Evolutionary conservation across 2,797 vertebrate genomes (phyloP).

Genomic region (Ptychobarbus kaznakovi): DNA sequence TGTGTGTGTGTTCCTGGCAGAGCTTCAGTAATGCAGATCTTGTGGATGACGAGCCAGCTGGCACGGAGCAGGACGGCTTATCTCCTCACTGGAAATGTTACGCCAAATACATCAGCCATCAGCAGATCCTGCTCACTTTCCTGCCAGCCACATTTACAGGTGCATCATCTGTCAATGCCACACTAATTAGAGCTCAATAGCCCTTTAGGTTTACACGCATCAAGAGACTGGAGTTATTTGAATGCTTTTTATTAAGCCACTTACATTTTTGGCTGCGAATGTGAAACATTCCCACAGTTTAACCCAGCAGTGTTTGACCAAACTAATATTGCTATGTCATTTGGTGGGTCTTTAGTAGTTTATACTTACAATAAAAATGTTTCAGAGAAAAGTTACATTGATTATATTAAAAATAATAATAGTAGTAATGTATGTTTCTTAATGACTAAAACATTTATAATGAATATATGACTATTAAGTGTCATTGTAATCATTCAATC

Average conservation of each 20-base stretch:
- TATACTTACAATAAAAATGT: not conserved
- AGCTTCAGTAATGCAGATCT: constrained; percentile 83
- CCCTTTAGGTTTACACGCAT: not conserved
- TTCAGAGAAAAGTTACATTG: no score
- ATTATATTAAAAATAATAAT: not conserved
- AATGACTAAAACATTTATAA: not conserved
- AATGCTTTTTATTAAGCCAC: not conserved
- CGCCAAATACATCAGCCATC: constrained; percentile 85
- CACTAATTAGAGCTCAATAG: not conserved
- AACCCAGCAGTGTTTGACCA: not conserved
- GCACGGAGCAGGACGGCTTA: constrained; percentile 65
- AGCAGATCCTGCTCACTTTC: constrained; percentile 93
- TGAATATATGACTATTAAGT: not conserved
- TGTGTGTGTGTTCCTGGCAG: constrained; percentile 71
- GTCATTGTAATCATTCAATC: not conserved
- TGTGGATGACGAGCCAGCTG: constrained; percentile 77
- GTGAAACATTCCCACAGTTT: not conserved
- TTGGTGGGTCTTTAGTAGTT: not conserved
- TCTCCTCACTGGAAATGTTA: constrained; percentile 92
- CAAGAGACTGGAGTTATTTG: not conserved
- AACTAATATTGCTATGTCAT: not conserved
- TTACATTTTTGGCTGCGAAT: not conserved
- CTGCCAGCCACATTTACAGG: constrained; percentile 90
- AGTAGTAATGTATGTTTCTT: not conserved
- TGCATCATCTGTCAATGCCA: constrained; percentile 61